A percentile compares a stretch with the other conserved stretches of the same genome.
Conservation (phyloP, 1,140 invertebrate genomes). For the Plodia interpunctella region DNA sequence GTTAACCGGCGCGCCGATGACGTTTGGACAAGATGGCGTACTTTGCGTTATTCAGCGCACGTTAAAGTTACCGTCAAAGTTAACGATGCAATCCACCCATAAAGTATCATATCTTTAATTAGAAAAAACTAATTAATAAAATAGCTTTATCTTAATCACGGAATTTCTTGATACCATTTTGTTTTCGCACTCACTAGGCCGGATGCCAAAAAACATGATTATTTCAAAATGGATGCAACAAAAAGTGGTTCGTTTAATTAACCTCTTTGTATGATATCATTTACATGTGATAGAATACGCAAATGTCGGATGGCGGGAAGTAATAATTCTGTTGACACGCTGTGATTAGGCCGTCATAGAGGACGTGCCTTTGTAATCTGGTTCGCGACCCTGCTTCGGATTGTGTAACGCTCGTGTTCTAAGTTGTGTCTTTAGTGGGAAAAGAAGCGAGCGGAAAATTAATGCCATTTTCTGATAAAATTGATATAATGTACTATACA, state of each 20-base stretch:
- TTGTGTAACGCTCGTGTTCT: slow-evolving; percentile 21
- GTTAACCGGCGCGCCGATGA: too few relatives aligned
- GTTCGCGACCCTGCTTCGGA: slow-evolving; percentile 22
- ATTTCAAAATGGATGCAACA: not conserved
- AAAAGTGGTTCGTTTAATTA: slow-evolving; percentile 5
- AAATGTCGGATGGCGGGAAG: slow-evolving; percentile 35
- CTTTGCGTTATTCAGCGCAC: too few relatives aligned
- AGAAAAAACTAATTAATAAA: not conserved
- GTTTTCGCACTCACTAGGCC: not conserved
- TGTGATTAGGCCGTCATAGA: slow-evolving; percentile 48
- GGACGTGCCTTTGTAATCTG: slow-evolving; percentile 36
- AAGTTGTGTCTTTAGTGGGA: not conserved
- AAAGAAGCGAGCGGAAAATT: not conserved
- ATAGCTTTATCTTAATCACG: not conserved
- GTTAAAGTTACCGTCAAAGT: too few relatives aligned
- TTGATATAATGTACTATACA: too few relatives aligned
- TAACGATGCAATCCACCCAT: too few relatives aligned
- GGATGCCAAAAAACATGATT: not conserved
- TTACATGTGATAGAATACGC: slow-evolving; percentile 35
- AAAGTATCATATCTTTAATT: too few relatives aligned
- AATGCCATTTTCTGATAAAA: too few relatives aligned
- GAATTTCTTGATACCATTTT: not conserved
- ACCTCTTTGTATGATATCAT: slow-evolving; percentile 13
- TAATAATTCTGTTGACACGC: slow-evolving; percentile 36
- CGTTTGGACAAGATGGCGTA: too few relatives aligned